Conservation (phyloP, 2,113 vertebrate genomes). For the Sarotherodon lohbergeri region DNA sequence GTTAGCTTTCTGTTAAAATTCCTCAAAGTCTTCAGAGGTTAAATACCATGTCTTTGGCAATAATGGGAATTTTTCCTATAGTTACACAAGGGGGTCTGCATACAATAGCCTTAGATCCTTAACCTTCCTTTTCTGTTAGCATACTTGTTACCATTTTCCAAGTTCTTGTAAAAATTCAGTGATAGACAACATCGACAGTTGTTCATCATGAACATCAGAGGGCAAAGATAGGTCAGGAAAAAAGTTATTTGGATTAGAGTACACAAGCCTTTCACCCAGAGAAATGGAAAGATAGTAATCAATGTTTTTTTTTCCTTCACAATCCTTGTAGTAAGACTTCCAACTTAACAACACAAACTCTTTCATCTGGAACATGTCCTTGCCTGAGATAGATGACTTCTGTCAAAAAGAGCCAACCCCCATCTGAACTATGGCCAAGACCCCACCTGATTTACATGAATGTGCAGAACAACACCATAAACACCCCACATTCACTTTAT, state of each 20-base stretch:
- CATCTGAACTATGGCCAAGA: slow-evolving; percentile 22
- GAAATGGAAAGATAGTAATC: neutral
- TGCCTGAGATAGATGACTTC: slow-evolving; percentile 19
- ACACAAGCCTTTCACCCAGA: neutral
- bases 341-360: neutral
- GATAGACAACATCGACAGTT: neutral
- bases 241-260: neutral
- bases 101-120: neutral
- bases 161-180: neutral
- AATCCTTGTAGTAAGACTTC: neutral
- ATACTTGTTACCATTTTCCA: neutral
- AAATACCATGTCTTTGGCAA: neutral
- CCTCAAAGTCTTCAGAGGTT: neutral
- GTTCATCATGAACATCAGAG: neutral
- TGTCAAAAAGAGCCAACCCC: slow-evolving; percentile 11
- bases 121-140: neutral
- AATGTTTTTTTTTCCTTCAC: neutral
- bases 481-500: neutral
- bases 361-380: slow-evolving; percentile 3
- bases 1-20: neutral
- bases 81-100: neutral
- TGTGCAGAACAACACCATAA: neutral
- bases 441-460: slow-evolving; percentile 24
- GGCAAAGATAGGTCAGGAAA: neutral
- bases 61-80: neutral